Percentiles rank a stretch among this genome's conserved stretches.
Evolutionary conservation across 1,140 invertebrate genomes (phyloP).

Genomic region (Chironomus striatipennis): DNA sequence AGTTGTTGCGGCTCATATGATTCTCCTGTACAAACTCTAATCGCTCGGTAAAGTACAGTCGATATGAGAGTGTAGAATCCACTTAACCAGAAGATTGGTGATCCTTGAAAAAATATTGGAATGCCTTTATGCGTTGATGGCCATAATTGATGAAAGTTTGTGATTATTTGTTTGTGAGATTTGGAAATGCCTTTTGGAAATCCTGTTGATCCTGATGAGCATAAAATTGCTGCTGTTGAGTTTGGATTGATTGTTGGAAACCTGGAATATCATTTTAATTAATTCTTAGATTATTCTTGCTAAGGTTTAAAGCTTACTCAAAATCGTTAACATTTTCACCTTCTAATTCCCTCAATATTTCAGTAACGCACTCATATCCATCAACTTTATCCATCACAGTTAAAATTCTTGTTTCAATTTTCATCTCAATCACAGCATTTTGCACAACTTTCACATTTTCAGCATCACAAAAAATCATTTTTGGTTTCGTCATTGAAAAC

Average conservation of each 20-base stretch:
- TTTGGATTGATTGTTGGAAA: constrained; percentile 31
- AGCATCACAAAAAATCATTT: constrained; percentile 37
- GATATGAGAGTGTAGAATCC: constrained; percentile 32
- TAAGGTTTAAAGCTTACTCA: too few species aligned
- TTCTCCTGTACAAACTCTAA: constrained; percentile 32
- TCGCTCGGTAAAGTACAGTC: constrained; percentile 30
- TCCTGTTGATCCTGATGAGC: constrained; percentile 67
- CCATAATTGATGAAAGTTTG: not conserved
- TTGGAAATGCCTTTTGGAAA: constrained; percentile 67
- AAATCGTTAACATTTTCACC: too few species aligned
- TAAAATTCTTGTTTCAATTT: constrained; percentile 32
- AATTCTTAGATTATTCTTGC: not conserved
- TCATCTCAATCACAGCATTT: constrained; percentile 30
- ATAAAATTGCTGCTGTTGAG: constrained; percentile 39
- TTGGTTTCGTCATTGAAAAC: constrained; percentile 35
- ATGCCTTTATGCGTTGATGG: not conserved
- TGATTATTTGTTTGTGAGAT: constrained; percentile 44
- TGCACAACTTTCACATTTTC: constrained; percentile 31
- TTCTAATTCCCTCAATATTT: constrained; percentile 34
- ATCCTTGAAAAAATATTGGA: constrained; percentile 27
- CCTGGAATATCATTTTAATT: constrained; percentile 33
- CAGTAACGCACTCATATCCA: constrained; percentile 33
- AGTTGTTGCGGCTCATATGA: constrained; percentile 33
- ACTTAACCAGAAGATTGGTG: constrained; percentile 37
- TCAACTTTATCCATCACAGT: constrained; percentile 34